Evolutionary conservation across 2,113 vertebrate genomes (phyloP).

Genomic region (Fregetta grallaria): DNA sequence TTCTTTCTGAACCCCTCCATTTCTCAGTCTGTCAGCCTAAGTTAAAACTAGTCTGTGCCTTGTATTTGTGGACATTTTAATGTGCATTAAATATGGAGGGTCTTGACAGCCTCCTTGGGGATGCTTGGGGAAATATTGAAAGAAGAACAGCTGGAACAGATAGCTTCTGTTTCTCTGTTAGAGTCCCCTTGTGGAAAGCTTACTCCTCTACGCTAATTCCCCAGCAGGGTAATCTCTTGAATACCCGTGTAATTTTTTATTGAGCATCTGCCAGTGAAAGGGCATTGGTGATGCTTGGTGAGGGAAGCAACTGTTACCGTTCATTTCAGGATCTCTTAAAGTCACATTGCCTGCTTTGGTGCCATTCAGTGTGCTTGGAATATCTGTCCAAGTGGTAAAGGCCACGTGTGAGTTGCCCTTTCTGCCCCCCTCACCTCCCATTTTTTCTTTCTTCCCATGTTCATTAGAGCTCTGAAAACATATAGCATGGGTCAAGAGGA

Average conservation of each 20-base stretch:
- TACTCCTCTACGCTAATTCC: neutral
- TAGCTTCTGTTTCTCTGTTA: neutral
- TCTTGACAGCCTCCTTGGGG: neutral
- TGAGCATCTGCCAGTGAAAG: neutral
- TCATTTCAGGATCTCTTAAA: neutral
- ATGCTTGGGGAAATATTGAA: neutral
- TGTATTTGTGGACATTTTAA: neutral
- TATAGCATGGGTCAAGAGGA: neutral
- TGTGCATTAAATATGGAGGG: fast-evolving
- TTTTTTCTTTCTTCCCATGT: neutral
- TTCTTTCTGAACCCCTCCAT: neutral
- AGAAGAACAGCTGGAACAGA: neutral
- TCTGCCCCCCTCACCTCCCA: neutral
- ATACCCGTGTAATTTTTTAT: neutral
- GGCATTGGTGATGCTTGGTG: neutral
- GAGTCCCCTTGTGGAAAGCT: neutral
- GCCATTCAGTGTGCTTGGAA: neutral
- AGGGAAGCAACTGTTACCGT: neutral
- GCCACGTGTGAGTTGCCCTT: neutral
- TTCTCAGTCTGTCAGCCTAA: neutral
- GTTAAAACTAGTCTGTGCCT: neutral
- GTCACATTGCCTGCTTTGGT: neutral
- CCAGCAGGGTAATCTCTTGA: neutral
- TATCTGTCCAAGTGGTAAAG: neutral
- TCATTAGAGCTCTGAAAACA: neutral